Percentiles rank a stretch among this genome's conserved stretches.
Evolutionary conservation across 37 sponge, comb jelly and placozoan species (phyloP).

Genomic region (Ephydatia muelleri): DNA sequence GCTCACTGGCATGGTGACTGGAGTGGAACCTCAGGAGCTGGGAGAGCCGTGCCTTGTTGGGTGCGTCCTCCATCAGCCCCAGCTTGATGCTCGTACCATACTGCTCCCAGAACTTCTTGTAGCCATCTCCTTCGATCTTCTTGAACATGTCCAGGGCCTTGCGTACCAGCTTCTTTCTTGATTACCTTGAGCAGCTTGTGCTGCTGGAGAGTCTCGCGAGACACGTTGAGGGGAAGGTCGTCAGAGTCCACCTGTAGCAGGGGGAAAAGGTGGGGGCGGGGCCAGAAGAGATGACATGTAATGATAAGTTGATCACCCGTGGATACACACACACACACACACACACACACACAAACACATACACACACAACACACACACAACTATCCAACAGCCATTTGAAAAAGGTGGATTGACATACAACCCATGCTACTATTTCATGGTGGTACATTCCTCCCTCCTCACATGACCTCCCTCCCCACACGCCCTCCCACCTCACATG

Average conservation of each 20-base stretch:
- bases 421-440: not conserved
- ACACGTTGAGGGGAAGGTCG: conserved; percentile 98
- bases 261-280: not conserved
- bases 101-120: conserved; percentile 93
- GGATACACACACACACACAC: conserved; percentile 4
- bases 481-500: no score
- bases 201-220: conserved; percentile 97
- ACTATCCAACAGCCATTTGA: not conserved
- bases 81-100: conserved; percentile 85
- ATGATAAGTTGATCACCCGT: not conserved
- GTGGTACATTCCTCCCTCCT: no score
- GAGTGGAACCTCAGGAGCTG: conserved; percentile 96
- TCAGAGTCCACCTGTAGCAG: conserved; percentile 89
- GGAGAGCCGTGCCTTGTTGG: conserved; percentile 85
- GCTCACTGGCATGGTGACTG: conserved; percentile 63
- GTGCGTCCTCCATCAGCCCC: conserved; percentile 92
- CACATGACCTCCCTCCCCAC: no score
- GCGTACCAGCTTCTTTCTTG: conserved; percentile 96
- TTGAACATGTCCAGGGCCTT: conserved; percentile 99
- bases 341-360: no score
- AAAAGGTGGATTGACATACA: no score
- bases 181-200: conserved; percentile 98
- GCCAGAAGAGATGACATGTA: not conserved
- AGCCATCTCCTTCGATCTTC: conserved; percentile 86
- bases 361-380: not conserved